Conservation (phyloP, 2,888 invertebrate genomes). For the Lasioglossum calceatum region DNA sequence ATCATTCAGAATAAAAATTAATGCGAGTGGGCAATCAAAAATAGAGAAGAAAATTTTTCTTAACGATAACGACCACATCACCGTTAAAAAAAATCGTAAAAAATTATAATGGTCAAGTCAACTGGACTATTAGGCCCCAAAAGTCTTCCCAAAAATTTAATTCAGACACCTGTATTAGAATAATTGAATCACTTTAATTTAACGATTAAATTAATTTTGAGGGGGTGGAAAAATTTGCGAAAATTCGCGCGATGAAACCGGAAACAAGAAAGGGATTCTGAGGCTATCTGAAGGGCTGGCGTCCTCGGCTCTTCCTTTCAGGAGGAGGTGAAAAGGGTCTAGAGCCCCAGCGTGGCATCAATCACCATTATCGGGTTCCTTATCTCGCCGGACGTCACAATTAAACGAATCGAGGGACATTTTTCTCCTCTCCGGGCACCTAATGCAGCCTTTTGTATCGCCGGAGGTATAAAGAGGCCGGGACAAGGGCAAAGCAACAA, state of each 20-base stretch:
- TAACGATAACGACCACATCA: too few relatives aligned
- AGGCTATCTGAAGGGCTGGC: neutral
- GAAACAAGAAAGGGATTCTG: neutral
- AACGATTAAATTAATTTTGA: neutral
- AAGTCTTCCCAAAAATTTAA: neutral
- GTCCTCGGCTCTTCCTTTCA: slow-evolving; percentile 8
- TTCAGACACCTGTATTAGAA: neutral
- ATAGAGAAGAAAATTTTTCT: neutral
- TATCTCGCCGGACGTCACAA: slow-evolving; percentile 62
- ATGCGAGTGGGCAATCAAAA: neutral
- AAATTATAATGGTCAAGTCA: neutral
- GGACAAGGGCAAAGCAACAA: slow-evolving; percentile 38
- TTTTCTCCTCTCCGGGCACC: slow-evolving; percentile 50
- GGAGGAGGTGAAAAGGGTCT: slow-evolving; percentile 16
- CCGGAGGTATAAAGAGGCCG: slow-evolving; percentile 29
- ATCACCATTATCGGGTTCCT: slow-evolving; percentile 62
- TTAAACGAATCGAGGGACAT: slow-evolving; percentile 64
- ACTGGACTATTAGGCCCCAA: neutral
- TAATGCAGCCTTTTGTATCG: slow-evolving; percentile 51
- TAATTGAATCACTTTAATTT: neutral
- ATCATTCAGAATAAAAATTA: too few relatives aligned
- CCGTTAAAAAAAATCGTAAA: neutral
- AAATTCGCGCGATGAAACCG: neutral
- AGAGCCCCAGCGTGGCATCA: slow-evolving; percentile 37
- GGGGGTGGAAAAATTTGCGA: neutral